These are phyloP conservation scores for Aurelia sp. DNA, from an alignment of 30 jellyfish, hydroid and myxozoan species.

Conservation along the genomic window DNA sequence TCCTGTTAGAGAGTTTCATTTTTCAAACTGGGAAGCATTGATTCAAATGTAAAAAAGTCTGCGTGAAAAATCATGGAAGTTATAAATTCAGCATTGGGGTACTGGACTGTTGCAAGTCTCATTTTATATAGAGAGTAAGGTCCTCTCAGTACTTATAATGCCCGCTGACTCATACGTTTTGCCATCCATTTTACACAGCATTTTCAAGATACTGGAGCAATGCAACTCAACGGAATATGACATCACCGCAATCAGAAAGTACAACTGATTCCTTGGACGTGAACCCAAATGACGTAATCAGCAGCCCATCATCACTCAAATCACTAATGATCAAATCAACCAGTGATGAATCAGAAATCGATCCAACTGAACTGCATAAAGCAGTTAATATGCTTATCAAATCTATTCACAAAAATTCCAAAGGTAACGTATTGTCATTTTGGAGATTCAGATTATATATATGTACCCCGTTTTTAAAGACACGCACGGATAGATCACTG, in stretches of 20 bases:
- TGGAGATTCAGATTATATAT: no score
- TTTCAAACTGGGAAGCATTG: no score
- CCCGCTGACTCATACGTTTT: no score
- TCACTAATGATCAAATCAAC: constrained; percentile 26
- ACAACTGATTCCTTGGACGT: constrained; percentile 4
- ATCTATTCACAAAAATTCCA: constrained; percentile 69
- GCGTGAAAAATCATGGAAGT: no score
- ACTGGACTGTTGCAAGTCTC: no score
- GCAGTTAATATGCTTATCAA: constrained; percentile 81
- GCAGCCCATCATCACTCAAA: constrained; percentile 40
- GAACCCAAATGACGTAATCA: not conserved
- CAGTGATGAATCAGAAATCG: constrained; percentile 19
- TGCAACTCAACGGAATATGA: not conserved
- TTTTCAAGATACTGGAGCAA: constrained; percentile 63
- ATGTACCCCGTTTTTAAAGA: no score
- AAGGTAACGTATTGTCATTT: constrained; percentile 19
- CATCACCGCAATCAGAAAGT: constrained; percentile 6
- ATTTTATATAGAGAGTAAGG: no score
- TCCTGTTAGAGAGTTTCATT: no score
- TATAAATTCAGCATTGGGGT: no score
- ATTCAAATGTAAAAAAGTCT: no score
- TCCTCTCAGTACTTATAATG: no score
- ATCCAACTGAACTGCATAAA: constrained; percentile 77
- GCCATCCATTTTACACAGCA: constrained; percentile 19
- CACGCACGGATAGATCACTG: no score